Conservation (phyloP, 2,797 vertebrate genomes). For the Sciaenops ocellatus region DNA sequence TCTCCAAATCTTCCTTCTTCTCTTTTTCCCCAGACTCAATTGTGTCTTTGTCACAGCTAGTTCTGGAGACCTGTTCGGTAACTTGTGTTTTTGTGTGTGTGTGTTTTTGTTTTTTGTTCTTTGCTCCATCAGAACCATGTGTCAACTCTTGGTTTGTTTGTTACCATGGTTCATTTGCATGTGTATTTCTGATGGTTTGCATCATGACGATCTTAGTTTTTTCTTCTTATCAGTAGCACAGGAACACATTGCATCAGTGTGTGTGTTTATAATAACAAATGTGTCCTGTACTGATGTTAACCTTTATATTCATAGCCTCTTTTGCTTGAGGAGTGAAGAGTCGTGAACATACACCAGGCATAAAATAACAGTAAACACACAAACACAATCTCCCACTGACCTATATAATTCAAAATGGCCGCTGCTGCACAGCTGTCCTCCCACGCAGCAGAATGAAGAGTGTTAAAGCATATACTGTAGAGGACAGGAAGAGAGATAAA, state of each 20-base stretch:
- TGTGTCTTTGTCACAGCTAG: conserved; percentile 87
- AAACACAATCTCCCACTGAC: conserved; percentile 82
- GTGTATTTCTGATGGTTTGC: conserved; percentile 58
- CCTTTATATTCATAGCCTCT: not conserved
- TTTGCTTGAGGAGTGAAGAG: conserved; percentile 43
- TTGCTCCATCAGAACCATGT: conserved; percentile 47
- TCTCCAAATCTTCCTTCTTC: conserved; percentile 45
- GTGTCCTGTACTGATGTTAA: conserved; percentile 35
- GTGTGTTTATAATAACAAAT: conserved; percentile 24
- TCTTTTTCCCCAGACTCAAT: conserved; percentile 84
- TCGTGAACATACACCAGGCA: conserved; percentile 31
- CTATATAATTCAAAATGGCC: conserved; percentile 85
- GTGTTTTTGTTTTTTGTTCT: conserved; percentile 21
- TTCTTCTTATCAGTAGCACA: not conserved
- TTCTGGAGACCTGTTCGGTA: conserved; percentile 87
- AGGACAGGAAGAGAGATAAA: conserved; percentile 43
- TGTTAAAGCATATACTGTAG: conserved; percentile 46
- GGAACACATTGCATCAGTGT: conserved; percentile 26
- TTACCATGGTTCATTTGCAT: conserved; percentile 72
- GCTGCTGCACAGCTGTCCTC: conserved; percentile 75
- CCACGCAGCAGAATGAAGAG: conserved; percentile 68
- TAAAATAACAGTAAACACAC: conserved; percentile 53
- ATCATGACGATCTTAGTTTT: conserved; percentile 25
- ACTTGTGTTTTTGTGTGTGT: conserved; percentile 62
- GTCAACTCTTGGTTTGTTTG: conserved; percentile 37